A percentile compares a stretch with the other conserved stretches of the same genome.
These are phyloP conservation scores for Lepidurus apus DNA, from an alignment of 1,140 invertebrate species.

Conservation along the genomic window DNA sequence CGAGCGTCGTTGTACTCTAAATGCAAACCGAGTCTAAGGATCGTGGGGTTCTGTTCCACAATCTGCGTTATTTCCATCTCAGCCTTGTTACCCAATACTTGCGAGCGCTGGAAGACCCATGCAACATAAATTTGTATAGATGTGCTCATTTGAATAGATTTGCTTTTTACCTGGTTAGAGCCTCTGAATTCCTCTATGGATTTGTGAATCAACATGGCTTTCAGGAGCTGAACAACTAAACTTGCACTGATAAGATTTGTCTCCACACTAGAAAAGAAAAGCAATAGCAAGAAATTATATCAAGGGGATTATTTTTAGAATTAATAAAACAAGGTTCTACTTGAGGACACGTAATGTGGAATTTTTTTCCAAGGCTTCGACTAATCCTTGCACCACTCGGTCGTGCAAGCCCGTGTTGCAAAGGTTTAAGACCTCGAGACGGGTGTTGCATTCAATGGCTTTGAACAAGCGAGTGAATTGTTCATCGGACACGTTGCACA, in stretches of 20 bases:
- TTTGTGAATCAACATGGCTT: conserved; percentile 76
- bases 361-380: conserved; percentile 80
- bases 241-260: conserved; percentile 89
- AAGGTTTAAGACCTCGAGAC: conserved; percentile 83
- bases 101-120: conserved; percentile 65
- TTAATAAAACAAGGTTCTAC: conserved; percentile 44
- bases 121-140: neutral
- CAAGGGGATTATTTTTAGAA: neutral
- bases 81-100: conserved; percentile 91
- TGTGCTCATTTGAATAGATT: neutral
- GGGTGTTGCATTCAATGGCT: conserved; percentile 80
- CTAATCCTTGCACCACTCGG: conserved; percentile 71
- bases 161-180: conserved; percentile 76
- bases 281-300: conserved; percentile 29
- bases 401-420: conserved; percentile 91
- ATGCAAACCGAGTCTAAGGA: conserved; percentile 85
- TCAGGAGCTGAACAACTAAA: conserved; percentile 75
- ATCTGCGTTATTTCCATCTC: conserved; percentile 95
- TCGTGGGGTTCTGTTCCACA: conserved; percentile 84
- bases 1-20: conserved; percentile 94
- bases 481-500: conserved; percentile 97
- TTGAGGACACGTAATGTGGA: conserved; percentile 82
- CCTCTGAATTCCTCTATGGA: conserved; percentile 87
- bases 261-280: conserved; percentile 63
- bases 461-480: conserved; percentile 83